phyloP scores from a whole-genome alignment of 2,113 vertebrate species.

The Mugil cephalus region DNA sequence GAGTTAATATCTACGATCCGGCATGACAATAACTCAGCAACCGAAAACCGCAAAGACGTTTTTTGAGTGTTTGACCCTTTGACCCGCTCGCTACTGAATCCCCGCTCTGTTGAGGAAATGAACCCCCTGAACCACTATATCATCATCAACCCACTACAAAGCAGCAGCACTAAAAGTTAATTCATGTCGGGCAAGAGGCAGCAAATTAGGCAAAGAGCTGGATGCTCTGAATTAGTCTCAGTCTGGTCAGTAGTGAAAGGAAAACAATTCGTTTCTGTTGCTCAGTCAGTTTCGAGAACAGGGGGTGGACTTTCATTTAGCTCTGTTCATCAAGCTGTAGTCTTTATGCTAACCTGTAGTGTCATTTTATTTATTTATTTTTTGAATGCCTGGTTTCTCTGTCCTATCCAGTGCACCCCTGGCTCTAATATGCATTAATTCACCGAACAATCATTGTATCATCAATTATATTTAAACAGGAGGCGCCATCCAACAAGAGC shows the following conservation, averaged over 20 bases:
- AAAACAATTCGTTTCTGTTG: constrained; percentile 17
- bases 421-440: too few relatives aligned
- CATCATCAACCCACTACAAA: constrained; percentile 60
- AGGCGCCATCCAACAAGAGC: too few relatives aligned
- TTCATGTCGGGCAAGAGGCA: constrained; percentile 29
- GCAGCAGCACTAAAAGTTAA: constrained; percentile 4
- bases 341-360: too few relatives aligned
- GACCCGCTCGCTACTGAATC: constrained; percentile 53
- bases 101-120: constrained; percentile 58
- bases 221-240: constrained; percentile 28
- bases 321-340: too few relatives aligned
- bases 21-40: constrained; percentile 57
- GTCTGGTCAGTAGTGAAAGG: constrained; percentile 1
- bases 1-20: constrained; percentile 37
- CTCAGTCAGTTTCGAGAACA: not conserved
- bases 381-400: too few relatives aligned
- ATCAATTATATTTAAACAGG: too few relatives aligned
- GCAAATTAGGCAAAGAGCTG: constrained; percentile 27
- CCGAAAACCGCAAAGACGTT: constrained; percentile 35
- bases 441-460: too few relatives aligned
- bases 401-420: too few relatives aligned
- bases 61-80: constrained; percentile 58
- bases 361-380: too few relatives aligned
- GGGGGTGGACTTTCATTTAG: too few relatives aligned
- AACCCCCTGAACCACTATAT: constrained; percentile 48